Percentiles rank a stretch among this genome's conserved stretches.
phyloP scores from a whole-genome alignment of 2,888 invertebrate genomes.

The Hybos culiciformis region DNA sequence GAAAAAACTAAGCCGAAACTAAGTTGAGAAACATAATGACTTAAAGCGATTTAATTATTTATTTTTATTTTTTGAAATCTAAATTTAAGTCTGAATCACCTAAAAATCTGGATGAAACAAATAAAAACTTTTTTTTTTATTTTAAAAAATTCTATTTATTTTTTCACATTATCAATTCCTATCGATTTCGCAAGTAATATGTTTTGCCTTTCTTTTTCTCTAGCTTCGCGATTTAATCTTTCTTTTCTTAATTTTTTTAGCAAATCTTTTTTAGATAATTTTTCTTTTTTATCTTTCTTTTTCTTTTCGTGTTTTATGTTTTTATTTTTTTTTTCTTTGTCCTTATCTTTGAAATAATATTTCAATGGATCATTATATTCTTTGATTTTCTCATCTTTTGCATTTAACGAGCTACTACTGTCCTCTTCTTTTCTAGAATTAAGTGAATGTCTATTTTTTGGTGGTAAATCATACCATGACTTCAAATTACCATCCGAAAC shows the following conservation, averaged over 20 bases:
- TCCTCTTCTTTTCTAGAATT: slow-evolving; percentile 12
- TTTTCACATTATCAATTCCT: too few relatives aligned
- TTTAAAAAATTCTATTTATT: too few relatives aligned
- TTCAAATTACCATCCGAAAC: too few relatives aligned
- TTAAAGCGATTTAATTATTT: too few relatives aligned
- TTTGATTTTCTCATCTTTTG: slow-evolving; percentile 14
- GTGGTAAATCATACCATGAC: slow-evolving; percentile 77
- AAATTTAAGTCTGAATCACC: too few relatives aligned
- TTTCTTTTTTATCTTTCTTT: slow-evolving; percentile 15
- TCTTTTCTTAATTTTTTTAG: slow-evolving; percentile 19
- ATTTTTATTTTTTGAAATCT: too few relatives aligned
- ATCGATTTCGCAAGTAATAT: too few relatives aligned
- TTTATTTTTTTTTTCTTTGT: slow-evolving; percentile 15
- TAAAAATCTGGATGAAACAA: too few relatives aligned
- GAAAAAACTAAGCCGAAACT: too few relatives aligned
- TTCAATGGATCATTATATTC: slow-evolving; percentile 22
- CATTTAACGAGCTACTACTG: slow-evolving; percentile 41
- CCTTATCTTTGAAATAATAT: slow-evolving; percentile 11
- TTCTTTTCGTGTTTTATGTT: slow-evolving; percentile 17
- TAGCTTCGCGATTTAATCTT: slow-evolving; percentile 63
- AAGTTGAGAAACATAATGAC: too few relatives aligned
- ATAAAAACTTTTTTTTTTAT: too few relatives aligned
- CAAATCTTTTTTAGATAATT: neutral
- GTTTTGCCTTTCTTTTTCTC: slow-evolving; percentile 60
- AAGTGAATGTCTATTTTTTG: slow-evolving; percentile 37